Base-by-base conservation (phyloP, 2,113 vertebrate species). In the Chrysochloris asiatica region DNA sequence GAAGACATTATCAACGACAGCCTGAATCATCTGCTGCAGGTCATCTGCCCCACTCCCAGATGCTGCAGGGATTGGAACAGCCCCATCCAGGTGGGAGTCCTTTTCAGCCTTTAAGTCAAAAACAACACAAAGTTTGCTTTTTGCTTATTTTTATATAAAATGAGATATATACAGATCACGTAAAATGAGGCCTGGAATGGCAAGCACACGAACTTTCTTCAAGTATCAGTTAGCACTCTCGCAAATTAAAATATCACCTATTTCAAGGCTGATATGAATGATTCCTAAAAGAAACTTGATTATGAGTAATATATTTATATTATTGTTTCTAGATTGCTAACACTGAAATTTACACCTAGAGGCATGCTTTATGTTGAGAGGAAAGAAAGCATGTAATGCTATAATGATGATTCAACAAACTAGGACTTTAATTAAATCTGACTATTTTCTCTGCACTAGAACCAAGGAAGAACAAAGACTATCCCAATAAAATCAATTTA, bases 1-100 rank as follows among this genome's bases (percentile, higher is more conserved):
- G 85, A 97, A 97, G 67, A 99, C 99, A 0, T 98, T 99, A 86
- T 99, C 98, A 19, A 99, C 98, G 0, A 99, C 99, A 0, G 99
- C 99, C 89, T 98, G 98, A 96, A 99, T 99, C 77, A 98, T 95
- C 88, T 96, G 98, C 93, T 99, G 98, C 84, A 98, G 96, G 54
- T 98, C 98, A 2, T 98, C 99, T 9, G 97, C 98, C 0, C 98
- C 98, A 0, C 97, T 97, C 83, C 98, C 98, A 4, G 98, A 98
- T 30, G 98, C 98, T 17, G 97, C n/a, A 8, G 99, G 99, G 94
- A 99, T 98, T 0, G 97, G 98, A 88, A 99, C 98, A 0, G 97
- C 98, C 78, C 99, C 98, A 0, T 98, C 98, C 97, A 99, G 97
- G 87, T 96, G 97, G 65, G 98, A 97, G 92, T 99, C 99, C 95